Evolutionary conservation across 2,113 vertebrate genomes (phyloP).

Genomic region (Serinus canaria): DNA sequence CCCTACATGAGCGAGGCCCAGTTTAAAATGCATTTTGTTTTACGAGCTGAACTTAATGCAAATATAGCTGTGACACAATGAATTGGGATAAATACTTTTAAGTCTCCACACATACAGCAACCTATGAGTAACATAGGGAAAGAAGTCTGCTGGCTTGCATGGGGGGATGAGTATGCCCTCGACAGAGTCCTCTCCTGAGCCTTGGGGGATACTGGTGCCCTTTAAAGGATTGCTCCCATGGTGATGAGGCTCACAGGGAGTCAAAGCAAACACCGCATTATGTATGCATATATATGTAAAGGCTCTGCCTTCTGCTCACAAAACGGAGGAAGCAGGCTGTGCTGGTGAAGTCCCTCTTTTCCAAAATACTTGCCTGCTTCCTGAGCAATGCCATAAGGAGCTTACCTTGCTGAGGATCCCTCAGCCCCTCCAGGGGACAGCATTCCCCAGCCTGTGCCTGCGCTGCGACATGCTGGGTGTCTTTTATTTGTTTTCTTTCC

Average conservation of each 20-base stretch:
- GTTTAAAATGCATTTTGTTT: not conserved
- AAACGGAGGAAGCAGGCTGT: accelerated
- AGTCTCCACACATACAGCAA: accelerated
- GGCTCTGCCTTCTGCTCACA: not conserved
- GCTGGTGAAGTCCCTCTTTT: not conserved
- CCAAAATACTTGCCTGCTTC: not conserved
- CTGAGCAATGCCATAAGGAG: not conserved
- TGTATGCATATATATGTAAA: not conserved
- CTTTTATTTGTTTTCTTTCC: constrained; percentile 78
- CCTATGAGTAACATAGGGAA: not conserved
- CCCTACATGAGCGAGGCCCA: not conserved
- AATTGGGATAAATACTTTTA: not conserved
- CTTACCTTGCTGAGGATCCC: not conserved
- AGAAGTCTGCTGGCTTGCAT: not conserved
- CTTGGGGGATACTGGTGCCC: not conserved
- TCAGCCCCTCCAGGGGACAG: not conserved
- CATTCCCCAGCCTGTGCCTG: not conserved
- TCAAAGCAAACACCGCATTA: not conserved
- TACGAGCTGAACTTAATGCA: not conserved
- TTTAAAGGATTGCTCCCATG: not conserved
- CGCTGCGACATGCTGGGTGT: not conserved
- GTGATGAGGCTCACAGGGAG: accelerated
- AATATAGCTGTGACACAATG: not conserved
- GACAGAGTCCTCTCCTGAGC: not conserved
- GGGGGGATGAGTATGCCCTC: accelerated